Conservation (phyloP, 2,113 vertebrate genomes). For the Anarhynchus alexandrinus region DNA sequence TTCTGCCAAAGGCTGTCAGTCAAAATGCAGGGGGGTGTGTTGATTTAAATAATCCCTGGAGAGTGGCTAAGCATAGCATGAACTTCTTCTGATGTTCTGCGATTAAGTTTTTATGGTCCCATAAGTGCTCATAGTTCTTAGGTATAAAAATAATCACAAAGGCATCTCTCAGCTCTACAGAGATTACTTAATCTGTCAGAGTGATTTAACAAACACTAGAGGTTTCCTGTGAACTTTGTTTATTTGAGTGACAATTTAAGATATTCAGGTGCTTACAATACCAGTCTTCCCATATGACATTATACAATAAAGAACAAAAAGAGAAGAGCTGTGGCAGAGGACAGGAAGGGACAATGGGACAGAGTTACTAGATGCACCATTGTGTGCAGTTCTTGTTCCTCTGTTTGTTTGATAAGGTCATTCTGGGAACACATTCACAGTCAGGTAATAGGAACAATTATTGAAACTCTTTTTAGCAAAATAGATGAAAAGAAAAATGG, state of each 20-base stretch:
- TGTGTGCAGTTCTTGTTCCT: background rate
- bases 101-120: background rate
- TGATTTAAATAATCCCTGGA: background rate
- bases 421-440: background rate
- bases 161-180: background rate
- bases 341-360: background rate
- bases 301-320: background rate
- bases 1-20: background rate
- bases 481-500: background rate
- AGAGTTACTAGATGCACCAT: background rate
- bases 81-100: background rate
- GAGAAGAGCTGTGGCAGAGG: background rate
- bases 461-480: background rate
- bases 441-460: background rate
- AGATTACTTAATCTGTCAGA: background rate
- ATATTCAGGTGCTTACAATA: background rate
- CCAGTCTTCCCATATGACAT: background rate
- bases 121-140: background rate
- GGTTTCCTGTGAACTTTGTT: background rate
- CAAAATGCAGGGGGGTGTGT: background rate
- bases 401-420: background rate
- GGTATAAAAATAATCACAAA: background rate
- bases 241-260: background rate
- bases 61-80: background rate
- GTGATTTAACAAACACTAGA: background rate